Conservation (phyloP, 2,797 vertebrate species). For the Pipistrellus pygmaeus region DNA sequence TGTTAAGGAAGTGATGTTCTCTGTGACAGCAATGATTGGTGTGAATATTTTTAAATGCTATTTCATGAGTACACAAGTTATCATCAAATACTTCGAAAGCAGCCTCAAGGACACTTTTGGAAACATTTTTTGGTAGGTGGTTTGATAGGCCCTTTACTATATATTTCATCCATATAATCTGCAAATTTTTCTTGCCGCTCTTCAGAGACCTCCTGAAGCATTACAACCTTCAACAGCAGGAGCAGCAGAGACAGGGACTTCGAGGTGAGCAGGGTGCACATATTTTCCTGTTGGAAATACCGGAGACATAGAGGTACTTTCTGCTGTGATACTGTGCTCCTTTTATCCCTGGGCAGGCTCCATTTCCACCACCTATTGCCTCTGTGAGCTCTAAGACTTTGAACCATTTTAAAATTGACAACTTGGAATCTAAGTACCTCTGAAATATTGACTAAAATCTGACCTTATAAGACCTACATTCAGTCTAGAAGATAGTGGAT, state of each 20-base stretch:
- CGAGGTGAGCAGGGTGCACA: background rate
- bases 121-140: background rate
- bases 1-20: background rate
- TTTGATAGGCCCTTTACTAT: background rate
- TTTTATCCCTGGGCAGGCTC: background rate
- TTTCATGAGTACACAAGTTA: accelerated
- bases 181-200: too few species aligned
- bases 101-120: background rate
- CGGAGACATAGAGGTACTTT: background rate
- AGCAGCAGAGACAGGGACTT: background rate
- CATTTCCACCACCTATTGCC: background rate
- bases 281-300: background rate
- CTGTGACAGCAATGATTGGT: accelerated
- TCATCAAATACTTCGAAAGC: too few species aligned
- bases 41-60: background rate
- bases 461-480: background rate
- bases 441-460: background rate
- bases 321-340: background rate
- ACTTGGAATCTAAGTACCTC: background rate
- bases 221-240: background rate
- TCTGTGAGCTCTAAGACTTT: background rate
- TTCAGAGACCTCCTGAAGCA: too few species aligned
- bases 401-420: background rate
- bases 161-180: accelerated
- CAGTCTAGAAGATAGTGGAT: background rate